Evolutionary conservation across 2,888 invertebrate species (phyloP).

Genomic region (Acleris holmiana): DNA sequence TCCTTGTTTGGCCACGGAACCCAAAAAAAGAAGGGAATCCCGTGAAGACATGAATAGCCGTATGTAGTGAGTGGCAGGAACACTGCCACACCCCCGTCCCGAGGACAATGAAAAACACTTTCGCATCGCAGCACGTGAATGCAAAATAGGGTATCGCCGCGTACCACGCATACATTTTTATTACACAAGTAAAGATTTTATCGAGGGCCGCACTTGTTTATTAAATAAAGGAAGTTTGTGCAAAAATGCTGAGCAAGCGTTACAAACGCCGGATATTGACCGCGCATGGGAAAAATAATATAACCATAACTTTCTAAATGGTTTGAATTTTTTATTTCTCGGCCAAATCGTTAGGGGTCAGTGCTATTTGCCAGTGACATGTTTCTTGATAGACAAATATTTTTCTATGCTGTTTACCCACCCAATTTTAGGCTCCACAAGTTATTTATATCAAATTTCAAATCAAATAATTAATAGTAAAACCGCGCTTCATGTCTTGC

Average conservation of each 20-base stretch:
- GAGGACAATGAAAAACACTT: constrained; percentile 78
- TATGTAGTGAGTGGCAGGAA: constrained; percentile 43
- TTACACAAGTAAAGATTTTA: constrained; percentile 56
- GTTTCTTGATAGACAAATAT: too few species aligned
- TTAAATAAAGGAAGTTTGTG: constrained; percentile 58
- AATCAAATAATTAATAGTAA: too few species aligned
- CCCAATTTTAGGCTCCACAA: too few species aligned
- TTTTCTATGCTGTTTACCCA: too few species aligned
- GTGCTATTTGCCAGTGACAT: background rate
- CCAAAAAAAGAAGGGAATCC: constrained; percentile 41
- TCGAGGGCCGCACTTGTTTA: constrained; percentile 56
- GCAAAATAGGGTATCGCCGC: constrained; percentile 59
- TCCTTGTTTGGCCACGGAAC: too few species aligned
- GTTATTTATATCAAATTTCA: too few species aligned
- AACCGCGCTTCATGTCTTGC: too few species aligned
- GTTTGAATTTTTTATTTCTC: constrained; percentile 26
- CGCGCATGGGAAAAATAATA: constrained; percentile 22
- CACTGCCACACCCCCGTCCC: constrained; percentile 54
- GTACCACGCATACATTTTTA: constrained; percentile 53
- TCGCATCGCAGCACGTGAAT: constrained; percentile 64
- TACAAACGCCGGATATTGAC: constrained; percentile 41
- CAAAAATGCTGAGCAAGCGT: constrained; percentile 44
- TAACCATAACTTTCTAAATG: constrained; percentile 29
- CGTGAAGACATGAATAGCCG: constrained; percentile 42
- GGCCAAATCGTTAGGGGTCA: constrained; percentile 1